phyloP scores from a whole-genome alignment of 2,797 vertebrate genomes.

The Liparis tanakae region DNA sequence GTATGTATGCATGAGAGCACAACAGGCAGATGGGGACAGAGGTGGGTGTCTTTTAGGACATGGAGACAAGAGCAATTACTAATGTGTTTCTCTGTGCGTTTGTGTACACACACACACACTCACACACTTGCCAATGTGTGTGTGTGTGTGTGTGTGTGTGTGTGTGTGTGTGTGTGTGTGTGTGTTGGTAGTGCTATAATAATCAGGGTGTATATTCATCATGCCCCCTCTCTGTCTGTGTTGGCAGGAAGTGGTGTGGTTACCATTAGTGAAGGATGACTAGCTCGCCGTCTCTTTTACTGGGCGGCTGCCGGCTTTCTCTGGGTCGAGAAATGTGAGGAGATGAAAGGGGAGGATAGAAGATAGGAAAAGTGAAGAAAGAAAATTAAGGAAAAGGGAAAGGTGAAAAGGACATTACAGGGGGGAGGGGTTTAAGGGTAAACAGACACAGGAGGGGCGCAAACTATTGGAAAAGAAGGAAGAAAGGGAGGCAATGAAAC shows the following conservation, averaged over 20 bases:
- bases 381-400: neutral
- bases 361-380: neutral
- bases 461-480: neutral
- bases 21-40: conserved; percentile 78
- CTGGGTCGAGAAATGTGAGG: conserved; percentile 24
- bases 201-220: conserved; percentile 85
- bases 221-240: conserved; percentile 77
- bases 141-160: no score
- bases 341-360: conserved; percentile 23
- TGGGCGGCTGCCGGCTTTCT: conserved; percentile 52
- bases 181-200: conserved; percentile 70
- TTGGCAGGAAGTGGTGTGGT: conserved; percentile 84
- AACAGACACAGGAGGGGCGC: neutral
- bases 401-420: neutral
- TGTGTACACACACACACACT: neutral
- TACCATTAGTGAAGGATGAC: conserved; percentile 85
- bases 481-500: neutral
- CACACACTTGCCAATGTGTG: conserved; percentile 19
- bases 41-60: conserved; percentile 79
- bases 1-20: conserved; percentile 64
- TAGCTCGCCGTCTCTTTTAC: conserved; percentile 73
- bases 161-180: conserved; percentile 25
- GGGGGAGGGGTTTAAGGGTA: neutral
- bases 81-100: conserved; percentile 65
- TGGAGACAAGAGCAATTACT: conserved; percentile 72